Conservation (phyloP, 2,113 vertebrate genomes). For the Tachysurus vachellii region DNA sequence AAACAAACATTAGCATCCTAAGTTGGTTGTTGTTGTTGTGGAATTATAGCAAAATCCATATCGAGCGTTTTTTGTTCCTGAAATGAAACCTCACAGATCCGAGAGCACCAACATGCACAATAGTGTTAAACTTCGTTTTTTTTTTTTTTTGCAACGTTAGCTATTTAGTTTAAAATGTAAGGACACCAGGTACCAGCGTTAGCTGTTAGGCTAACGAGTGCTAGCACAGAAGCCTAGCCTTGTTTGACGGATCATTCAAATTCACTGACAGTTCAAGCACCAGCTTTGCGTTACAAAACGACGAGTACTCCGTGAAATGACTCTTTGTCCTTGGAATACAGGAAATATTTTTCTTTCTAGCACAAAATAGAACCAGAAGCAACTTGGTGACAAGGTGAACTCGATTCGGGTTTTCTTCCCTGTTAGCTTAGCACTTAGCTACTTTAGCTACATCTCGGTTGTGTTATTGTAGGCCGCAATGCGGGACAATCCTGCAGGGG, state of each 20-base stretch:
- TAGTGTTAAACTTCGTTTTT: background rate
- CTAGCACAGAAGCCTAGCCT: background rate
- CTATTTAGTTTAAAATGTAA: background rate
- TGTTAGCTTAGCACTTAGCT: background rate
- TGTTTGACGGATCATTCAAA: conserved; percentile 1
- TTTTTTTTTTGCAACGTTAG: no score
- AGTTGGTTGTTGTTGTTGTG: background rate
- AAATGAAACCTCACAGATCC: background rate
- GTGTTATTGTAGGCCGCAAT: conserved; percentile 53
- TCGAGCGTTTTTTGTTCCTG: background rate
- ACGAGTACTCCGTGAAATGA: no score
- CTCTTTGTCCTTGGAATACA: background rate
- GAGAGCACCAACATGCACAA: background rate
- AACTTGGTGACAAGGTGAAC: background rate
- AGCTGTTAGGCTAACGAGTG: conserved; percentile 2
- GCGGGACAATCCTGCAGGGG: conserved; percentile 46
- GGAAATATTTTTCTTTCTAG: background rate
- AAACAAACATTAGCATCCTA: background rate
- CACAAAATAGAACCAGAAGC: background rate
- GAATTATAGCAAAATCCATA: background rate
- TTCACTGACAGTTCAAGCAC: background rate
- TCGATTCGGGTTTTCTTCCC: background rate
- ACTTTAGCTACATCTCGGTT: background rate
- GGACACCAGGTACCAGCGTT: background rate
- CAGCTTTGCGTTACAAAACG: background rate